These are phyloP conservation scores for Loris lydekkerianus DNA, from an alignment of 2,797 vertebrate species.

Conservation along the genomic window DNA sequence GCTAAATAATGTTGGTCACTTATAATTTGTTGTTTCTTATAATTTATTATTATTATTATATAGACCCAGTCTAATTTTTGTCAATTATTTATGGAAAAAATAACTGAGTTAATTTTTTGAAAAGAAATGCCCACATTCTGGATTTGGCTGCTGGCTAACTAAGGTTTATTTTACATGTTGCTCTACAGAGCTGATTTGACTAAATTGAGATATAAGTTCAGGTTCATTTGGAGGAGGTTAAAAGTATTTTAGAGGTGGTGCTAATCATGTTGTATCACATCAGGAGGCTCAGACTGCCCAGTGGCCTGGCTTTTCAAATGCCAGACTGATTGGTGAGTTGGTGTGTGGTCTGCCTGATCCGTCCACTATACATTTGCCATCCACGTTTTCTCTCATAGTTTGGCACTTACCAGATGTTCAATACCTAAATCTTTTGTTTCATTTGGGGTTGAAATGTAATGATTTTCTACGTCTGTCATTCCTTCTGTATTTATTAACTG, in stretches of 20 bases:
- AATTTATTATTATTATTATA: background rate
- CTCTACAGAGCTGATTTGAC: background rate
- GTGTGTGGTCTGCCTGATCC: background rate
- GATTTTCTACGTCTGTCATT: background rate
- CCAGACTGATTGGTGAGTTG: background rate
- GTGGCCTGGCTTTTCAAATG: background rate
- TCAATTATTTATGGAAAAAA: background rate
- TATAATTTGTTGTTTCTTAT: background rate
- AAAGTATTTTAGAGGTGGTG: background rate
- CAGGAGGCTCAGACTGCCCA: background rate
- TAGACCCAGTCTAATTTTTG: too few species aligned
- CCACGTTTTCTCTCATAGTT: background rate
- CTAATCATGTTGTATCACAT: background rate
- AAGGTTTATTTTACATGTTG: background rate
- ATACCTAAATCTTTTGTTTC: background rate
- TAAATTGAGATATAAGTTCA: background rate
- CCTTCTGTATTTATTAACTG: background rate
- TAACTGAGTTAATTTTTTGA: background rate
- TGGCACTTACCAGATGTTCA: background rate
- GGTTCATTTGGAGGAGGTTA: background rate
- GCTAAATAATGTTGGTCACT: background rate
- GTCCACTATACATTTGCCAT: background rate
- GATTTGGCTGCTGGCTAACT: background rate
- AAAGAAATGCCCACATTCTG: background rate
- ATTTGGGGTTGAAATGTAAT: background rate